These are phyloP conservation scores for Muscidifurax raptorellus DNA, from an alignment of 1,140 invertebrate genomes.

Conservation along the genomic window DNA sequence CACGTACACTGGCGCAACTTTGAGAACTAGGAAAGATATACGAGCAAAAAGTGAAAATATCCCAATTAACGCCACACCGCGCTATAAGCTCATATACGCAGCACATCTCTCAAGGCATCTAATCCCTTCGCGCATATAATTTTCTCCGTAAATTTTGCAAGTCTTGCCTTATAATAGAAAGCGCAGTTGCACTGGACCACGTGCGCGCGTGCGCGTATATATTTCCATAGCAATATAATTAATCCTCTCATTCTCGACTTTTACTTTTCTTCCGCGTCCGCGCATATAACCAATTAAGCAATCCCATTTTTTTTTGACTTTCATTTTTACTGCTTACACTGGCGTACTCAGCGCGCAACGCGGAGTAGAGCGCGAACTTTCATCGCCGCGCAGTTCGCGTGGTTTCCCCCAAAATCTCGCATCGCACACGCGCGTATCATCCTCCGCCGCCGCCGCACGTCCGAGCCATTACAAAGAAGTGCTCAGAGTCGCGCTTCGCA, in stretches of 20 bases:
- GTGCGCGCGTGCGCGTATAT: no score
- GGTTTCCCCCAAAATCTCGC: neutral
- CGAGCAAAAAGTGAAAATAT: no score
- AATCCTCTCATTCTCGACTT: neutral
- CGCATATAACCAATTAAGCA: neutral
- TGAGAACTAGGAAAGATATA: neutral
- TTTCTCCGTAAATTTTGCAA: neutral
- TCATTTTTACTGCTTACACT: neutral
- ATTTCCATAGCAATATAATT: no score
- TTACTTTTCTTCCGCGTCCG: neutral
- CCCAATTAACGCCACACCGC: no score
- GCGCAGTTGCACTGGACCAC: neutral
- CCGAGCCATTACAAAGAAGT: no score
- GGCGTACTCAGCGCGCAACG: neutral
- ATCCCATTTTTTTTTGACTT: neutral
- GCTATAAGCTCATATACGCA: neutral
- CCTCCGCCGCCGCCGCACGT: neutral
- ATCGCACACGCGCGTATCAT: no score
- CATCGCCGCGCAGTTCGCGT: neutral
- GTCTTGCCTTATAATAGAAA: neutral
- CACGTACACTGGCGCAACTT: no score
- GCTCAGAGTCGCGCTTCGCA: conserved; percentile 30
- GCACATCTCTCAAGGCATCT: neutral
- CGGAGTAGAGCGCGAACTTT: neutral
- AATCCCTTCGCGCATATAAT: neutral